Conservation (phyloP, 2,797 vertebrate species). For the Lycodopsis pacificus region DNA sequence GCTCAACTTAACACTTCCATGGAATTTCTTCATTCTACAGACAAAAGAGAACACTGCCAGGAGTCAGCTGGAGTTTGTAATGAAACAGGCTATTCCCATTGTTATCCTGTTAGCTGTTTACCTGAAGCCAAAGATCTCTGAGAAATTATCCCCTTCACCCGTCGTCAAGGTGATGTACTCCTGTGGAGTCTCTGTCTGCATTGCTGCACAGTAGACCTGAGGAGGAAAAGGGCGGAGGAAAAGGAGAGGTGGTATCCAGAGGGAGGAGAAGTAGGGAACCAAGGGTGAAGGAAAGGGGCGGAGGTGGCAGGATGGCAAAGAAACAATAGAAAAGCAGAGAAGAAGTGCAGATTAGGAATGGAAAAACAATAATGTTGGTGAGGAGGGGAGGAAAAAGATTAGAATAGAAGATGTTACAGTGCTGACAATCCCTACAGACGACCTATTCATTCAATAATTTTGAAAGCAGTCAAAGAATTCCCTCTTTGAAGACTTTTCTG, state of each 20-base stretch:
- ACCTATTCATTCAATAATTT: neutral
- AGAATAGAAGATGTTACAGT: neutral
- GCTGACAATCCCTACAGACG: neutral
- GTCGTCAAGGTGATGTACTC: constrained; percentile 92
- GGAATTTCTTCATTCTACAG: constrained; percentile 53
- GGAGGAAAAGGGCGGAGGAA: constrained; percentile 29
- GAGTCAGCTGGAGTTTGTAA: constrained; percentile 34
- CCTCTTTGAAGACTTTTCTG: too few species aligned
- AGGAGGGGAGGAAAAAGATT: neutral
- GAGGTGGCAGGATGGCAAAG: neutral
- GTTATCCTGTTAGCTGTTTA: constrained; percentile 73
- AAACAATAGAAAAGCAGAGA: neutral
- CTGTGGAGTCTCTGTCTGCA: constrained; percentile 91
- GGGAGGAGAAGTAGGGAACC: neutral
- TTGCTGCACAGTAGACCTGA: constrained; percentile 94
- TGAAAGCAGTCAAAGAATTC: constrained; percentile 18
- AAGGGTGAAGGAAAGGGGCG: constrained; percentile 9
- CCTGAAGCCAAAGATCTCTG: constrained; percentile 97
- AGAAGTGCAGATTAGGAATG: constrained; percentile 1
- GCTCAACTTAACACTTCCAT: constrained; percentile 41
- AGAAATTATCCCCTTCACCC: constrained; percentile 94
- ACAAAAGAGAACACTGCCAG: constrained; percentile 6
- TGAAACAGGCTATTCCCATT: constrained; percentile 36
- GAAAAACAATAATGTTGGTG: neutral
- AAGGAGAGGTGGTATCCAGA: constrained; percentile 15